Evolutionary conservation across 2,113 vertebrate genomes (phyloP).

Genomic region (Dendrocopos noguchii): DNA sequence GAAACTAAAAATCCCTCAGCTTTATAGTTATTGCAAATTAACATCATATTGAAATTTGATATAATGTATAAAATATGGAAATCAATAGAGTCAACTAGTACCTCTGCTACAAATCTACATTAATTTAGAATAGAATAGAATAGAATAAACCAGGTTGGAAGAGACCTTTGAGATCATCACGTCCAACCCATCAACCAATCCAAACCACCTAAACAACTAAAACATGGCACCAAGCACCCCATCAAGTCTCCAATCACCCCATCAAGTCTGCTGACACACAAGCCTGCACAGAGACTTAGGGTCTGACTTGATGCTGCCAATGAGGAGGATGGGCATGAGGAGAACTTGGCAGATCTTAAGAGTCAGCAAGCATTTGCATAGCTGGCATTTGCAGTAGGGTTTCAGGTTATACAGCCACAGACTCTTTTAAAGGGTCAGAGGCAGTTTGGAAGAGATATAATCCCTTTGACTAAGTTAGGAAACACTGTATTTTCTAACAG

Average conservation of each 20-base stretch:
- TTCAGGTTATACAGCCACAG: neutral
- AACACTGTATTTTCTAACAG: neutral
- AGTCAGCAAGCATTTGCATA: neutral
- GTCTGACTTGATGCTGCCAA: neutral
- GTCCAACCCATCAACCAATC: too few relatives aligned
- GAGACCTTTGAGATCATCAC: too few relatives aligned
- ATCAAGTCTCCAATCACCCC: too few relatives aligned
- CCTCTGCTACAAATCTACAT: neutral
- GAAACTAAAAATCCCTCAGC: neutral
- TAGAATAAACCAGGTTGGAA: too few relatives aligned
- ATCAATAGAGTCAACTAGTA: neutral
- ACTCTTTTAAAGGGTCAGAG: neutral
- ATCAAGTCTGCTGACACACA: neutral
- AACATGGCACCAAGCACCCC: too few relatives aligned
- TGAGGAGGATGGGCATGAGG: neutral
- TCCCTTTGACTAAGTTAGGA: neutral
- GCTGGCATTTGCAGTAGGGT: neutral
- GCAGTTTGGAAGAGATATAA: neutral
- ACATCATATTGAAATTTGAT: neutral
- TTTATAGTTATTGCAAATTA: neutral
- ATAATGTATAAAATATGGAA: neutral
- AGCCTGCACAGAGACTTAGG: neutral
- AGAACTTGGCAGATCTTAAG: neutral
- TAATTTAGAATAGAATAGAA: too few relatives aligned
- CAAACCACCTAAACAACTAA: too few relatives aligned